A percentile compares a stretch with the other conserved stretches of the same genome.
Evolutionary conservation across 2,797 vertebrate species (phyloP).

Genomic region (Oceanodroma leucorhoa): DNA sequence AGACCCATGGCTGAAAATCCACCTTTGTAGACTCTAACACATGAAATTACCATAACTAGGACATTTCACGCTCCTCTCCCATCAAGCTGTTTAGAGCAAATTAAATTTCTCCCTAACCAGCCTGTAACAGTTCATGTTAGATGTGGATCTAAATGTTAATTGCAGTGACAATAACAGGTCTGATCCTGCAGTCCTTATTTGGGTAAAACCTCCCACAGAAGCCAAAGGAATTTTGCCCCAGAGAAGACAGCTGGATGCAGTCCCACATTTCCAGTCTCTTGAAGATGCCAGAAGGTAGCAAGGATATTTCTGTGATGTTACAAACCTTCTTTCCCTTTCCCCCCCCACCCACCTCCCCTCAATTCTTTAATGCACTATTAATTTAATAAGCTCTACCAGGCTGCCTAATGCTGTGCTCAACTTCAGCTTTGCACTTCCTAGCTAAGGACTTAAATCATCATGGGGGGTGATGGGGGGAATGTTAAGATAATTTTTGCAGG

Average conservation of each 20-base stretch:
- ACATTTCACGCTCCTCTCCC: constrained; percentile 55
- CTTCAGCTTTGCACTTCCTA: constrained; percentile 1
- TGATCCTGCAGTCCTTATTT: constrained; percentile 67
- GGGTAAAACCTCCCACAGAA: constrained; percentile 65
- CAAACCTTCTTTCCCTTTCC: not conserved
- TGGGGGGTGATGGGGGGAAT: not conserved
- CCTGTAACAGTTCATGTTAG: constrained; percentile 56
- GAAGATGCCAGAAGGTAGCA: constrained; percentile 56
- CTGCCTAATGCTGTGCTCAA: not conserved
- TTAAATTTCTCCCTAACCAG: constrained; percentile 68
- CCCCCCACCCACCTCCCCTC: not conserved
- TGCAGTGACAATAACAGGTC: constrained; percentile 68
- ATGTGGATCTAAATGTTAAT: constrained; percentile 70
- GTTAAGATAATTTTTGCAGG: not conserved
- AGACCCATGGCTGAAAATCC: not conserved
- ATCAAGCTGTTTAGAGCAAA: constrained; percentile 66
- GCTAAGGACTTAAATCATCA: not conserved
- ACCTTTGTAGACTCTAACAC: constrained; percentile 15
- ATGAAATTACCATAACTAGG: constrained; percentile 43
- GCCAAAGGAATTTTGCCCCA: constrained; percentile 69
- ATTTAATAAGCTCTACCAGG: constrained; percentile 31
- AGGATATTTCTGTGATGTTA: constrained; percentile 50
- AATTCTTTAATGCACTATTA: constrained; percentile 37
- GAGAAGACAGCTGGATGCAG: constrained; percentile 63
- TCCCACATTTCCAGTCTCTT: constrained; percentile 59